phyloP scores from a whole-genome alignment of 1,140 invertebrate species.

The Megathymus violae region DNA sequence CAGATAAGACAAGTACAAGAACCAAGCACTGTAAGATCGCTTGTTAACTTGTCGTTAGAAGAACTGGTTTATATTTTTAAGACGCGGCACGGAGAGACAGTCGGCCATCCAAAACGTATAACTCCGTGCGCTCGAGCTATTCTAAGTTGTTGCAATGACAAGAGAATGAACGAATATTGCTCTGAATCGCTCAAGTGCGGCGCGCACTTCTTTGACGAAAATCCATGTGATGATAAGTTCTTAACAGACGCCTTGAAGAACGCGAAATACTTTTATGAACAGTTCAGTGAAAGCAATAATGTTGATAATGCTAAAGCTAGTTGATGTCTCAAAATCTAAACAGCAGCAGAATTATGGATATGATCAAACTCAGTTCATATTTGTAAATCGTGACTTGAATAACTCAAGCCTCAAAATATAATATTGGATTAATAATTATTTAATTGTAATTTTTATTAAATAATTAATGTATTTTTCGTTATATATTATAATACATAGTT shows the following conservation, averaged over 20 bases:
- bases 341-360: too few species aligned
- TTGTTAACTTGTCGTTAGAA: slow-evolving; percentile 52
- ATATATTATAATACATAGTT: too few species aligned
- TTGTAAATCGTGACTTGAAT: too few species aligned
- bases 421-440: too few species aligned
- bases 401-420: too few species aligned
- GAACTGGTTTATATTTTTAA: slow-evolving; percentile 64
- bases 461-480: too few species aligned
- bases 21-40: slow-evolving; percentile 35
- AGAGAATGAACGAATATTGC: slow-evolving; percentile 61
- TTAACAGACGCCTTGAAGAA: slow-evolving; percentile 61
- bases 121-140: slow-evolving; percentile 72
- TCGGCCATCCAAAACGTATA: slow-evolving; percentile 46
- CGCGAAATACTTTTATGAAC: slow-evolving; percentile 64
- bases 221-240: slow-evolving; percentile 72
- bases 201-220: slow-evolving; percentile 71
- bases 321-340: too few species aligned
- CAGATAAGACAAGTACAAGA: slow-evolving; percentile 30
- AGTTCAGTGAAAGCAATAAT: slow-evolving; percentile 42
- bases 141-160: slow-evolving; percentile 61
- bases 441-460: too few species aligned
- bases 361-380: too few species aligned
- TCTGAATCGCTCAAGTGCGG: slow-evolving; percentile 67
- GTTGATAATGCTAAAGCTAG: neutral
- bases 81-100: slow-evolving; percentile 46